Conservation (phyloP, 2,888 invertebrate genomes). For the Temnothorax rugatulus region DNA sequence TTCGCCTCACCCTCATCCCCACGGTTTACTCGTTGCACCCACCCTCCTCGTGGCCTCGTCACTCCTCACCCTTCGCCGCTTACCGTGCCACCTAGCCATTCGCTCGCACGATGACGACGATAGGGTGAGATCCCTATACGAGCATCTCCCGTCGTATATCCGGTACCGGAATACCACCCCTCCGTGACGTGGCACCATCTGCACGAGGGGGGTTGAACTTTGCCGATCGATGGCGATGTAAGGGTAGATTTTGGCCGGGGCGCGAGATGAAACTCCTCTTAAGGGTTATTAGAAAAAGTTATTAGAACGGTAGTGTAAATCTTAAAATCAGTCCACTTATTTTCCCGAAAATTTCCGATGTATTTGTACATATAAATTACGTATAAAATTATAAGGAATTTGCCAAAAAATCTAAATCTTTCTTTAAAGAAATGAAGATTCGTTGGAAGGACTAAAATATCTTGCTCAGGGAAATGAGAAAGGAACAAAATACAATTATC, state of each 20-base stretch:
- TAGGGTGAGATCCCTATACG: constrained; percentile 26
- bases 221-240: constrained; percentile 35
- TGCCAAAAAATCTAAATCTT: not conserved
- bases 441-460: not conserved
- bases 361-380: not conserved
- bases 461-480: not conserved
- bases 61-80: constrained; percentile 35
- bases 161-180: constrained; percentile 32
- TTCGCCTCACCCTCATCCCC: constrained; percentile 36
- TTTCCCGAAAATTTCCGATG: not conserved
- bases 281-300: not conserved
- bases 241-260: constrained; percentile 1
- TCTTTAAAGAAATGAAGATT: not conserved
- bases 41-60: constrained; percentile 25
- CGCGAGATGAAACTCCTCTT: not conserved
- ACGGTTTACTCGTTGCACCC: not conserved
- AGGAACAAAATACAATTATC: too few relatives aligned
- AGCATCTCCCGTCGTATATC: constrained; percentile 12
- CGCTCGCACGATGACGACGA: constrained; percentile 8
- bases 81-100: constrained; percentile 61
- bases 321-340: not conserved
- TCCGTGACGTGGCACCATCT: constrained; percentile 51
- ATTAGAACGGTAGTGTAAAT: not conserved
- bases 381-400: not conserved
- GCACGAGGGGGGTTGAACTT: constrained; percentile 18